phyloP scores from a whole-genome alignment of 2,888 invertebrate species.

The Tetragonula carbonaria region DNA sequence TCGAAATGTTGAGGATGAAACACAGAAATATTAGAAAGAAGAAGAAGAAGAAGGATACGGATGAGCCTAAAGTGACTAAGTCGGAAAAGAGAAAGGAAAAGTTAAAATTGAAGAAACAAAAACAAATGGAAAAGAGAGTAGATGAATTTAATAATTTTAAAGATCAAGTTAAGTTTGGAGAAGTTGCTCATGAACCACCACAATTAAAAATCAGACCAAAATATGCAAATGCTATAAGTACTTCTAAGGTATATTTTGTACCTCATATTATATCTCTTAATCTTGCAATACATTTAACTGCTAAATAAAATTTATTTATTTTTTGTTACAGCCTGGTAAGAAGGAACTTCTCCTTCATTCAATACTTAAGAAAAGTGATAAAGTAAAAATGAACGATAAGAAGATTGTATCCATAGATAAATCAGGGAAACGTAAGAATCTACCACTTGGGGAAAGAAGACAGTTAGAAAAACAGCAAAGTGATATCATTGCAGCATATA shows the following conservation, averaged over 20 bases:
- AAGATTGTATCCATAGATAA: constrained; percentile 80
- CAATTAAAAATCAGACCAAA: constrained; percentile 85
- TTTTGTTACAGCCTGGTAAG: constrained; percentile 86
- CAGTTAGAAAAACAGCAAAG: constrained; percentile 87
- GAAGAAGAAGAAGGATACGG: constrained; percentile 73
- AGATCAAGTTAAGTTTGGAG: constrained; percentile 91
- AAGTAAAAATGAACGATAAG: constrained; percentile 24
- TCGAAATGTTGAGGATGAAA: constrained; percentile 83
- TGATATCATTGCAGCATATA: constrained; percentile 87
- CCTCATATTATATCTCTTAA: not conserved
- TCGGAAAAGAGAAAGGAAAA: constrained; percentile 86
- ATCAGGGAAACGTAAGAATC: constrained; percentile 87
- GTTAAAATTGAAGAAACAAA: constrained; percentile 84
- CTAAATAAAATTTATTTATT: not conserved
- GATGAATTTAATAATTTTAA: constrained; percentile 85
- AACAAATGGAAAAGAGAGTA: constrained; percentile 79
- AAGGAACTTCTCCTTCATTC: constrained; percentile 87
- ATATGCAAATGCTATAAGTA: constrained; percentile 83
- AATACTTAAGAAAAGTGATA: constrained; percentile 79
- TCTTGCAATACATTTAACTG: not conserved
- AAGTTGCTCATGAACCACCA: constrained; percentile 90
- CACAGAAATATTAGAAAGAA: constrained; percentile 79
- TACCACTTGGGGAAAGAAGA: constrained; percentile 86
- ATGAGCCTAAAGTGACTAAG: constrained; percentile 83
- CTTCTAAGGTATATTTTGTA: constrained; percentile 79